Evolutionary conservation across 2,888 invertebrate genomes (phyloP), one percentile per base, ranked within the genome.

Genomic region (Drosophila bunnanda): DNA sequence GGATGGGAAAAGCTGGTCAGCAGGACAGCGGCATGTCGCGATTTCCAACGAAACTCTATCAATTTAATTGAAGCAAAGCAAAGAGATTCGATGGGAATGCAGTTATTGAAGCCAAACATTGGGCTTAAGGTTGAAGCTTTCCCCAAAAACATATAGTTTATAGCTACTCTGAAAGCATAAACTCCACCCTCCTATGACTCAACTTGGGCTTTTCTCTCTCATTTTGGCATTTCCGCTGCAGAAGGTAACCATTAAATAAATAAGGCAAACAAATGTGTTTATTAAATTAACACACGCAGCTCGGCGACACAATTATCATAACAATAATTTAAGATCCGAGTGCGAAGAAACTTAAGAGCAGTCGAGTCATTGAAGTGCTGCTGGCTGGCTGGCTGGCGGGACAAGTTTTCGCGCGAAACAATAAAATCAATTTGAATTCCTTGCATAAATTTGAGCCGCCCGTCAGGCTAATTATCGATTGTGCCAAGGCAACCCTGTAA

Each of bases 401-500:
- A 78, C 78, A 76, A 56, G 38, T 62, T 84, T 85, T 90, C 89
- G 70, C 73, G 60, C 70, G 90, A 90, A 90, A 79, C 89, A 83
- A 80, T 89, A 90, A 89, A 83, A 90, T 87, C 77, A 89, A 78
- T 90, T 87, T 80, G 85, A 84, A 87, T 89, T 82, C 79, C 75
- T 79, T 79, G 78, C 88, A 90, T 90, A 90, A 90, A 90, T 87
- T 89, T 77, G 73, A 59, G 52, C 56, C 67, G 43, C 66, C 52
- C 36, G 53, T 64, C 55, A 41, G 66, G 83, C 80, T 89, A 90
- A 89, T 90, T 88, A 80, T 77, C 80, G 82, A 86, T 83, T 82
- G 84, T 72, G 60, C 69, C 80, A 76, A 78, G 44, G 48, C 25
- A 22, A n/a, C 25, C 43, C 41, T 50, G 25, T 55, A 34, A 74